Evolutionary conservation across 2,113 vertebrate species (phyloP), one percentile per base, ranked within the genome.

Genomic region (Baryphthengus martii): DNA sequence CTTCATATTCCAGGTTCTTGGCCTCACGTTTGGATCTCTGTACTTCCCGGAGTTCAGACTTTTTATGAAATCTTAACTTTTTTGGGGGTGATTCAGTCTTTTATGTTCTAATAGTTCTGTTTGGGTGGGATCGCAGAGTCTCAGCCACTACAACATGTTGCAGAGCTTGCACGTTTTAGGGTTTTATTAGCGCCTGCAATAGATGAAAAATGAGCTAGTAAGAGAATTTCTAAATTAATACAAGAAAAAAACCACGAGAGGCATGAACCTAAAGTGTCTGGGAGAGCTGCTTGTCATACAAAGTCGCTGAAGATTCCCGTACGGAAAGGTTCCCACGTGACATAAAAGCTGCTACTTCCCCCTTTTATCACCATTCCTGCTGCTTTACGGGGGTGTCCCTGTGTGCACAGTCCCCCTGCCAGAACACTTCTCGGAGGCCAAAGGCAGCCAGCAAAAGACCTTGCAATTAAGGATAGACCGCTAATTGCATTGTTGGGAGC

Each of bases 401-500:
- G 81, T 85, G 81, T 74, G 6, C 70, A 11, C 78, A 65, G 62
- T 88, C 68, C 76, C 86, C 71, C 80, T 83, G 87, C 89, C 93
- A 87, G 79, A 93, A 37, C 61, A 26, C 85, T 93, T 25, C 85
- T 84, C 72, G 0, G 29, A 67, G 79, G 88, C 92, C 82, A 81
- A 29, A 91, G 75, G 89, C 93, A 91, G 93, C 58, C 78, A 89
- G 82, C 17, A 88, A 90, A 94, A 95, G 85, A 25, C 76, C 5
- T 24, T 88, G 95, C 95, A 90, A 89, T 96, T 96, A 96, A 94
- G 79, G n/a, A 31, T 9, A 68, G 85, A n/a, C 85, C 89, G 88
- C 56, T 95, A 94, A 95, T 96, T 93, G 96, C 88, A 65, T 95
- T 95, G 90, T 96, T 89, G 83, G 73, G 88, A 93, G 28, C 63